phyloP scores from a whole-genome alignment of 1,140 invertebrate genomes.

The Ostrea denselamellosa region DNA sequence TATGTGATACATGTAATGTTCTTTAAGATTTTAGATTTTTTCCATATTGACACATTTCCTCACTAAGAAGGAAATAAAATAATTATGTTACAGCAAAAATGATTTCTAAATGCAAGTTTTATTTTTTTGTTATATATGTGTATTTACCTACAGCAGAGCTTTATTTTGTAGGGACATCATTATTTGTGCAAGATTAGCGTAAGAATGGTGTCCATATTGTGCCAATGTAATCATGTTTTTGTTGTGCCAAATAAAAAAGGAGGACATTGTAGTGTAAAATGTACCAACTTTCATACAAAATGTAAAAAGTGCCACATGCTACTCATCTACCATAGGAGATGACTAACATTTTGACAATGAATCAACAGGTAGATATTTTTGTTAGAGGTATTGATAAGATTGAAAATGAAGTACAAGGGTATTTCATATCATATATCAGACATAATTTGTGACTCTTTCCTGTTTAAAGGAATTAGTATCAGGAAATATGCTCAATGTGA shows the following conservation, averaged over 20 bases:
- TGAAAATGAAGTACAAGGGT: neutral
- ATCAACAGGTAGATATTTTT: neutral
- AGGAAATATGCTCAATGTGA: neutral
- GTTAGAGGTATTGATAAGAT: too few species aligned
- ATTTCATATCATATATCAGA: neutral
- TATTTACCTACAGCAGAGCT: neutral
- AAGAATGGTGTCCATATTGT: neutral
- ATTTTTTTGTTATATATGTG: neutral
- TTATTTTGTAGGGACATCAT: neutral
- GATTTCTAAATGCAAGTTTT: neutral
- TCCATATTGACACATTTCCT: slow-evolving; percentile 14
- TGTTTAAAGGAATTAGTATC: neutral
- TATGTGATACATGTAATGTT: neutral
- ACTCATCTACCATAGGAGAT: neutral
- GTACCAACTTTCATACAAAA: neutral
- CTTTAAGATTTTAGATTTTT: neutral
- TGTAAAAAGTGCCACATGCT: neutral
- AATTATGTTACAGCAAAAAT: neutral
- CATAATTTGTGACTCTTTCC: neutral
- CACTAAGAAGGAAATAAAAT: neutral
- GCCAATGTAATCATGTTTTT: slow-evolving; percentile 11
- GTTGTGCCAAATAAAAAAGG: neutral
- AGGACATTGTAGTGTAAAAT: neutral
- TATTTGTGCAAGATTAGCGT: neutral
- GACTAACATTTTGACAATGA: neutral